Base-by-base conservation (phyloP, 1,140 invertebrate species). In the Sycophaga agraensis region DNA sequence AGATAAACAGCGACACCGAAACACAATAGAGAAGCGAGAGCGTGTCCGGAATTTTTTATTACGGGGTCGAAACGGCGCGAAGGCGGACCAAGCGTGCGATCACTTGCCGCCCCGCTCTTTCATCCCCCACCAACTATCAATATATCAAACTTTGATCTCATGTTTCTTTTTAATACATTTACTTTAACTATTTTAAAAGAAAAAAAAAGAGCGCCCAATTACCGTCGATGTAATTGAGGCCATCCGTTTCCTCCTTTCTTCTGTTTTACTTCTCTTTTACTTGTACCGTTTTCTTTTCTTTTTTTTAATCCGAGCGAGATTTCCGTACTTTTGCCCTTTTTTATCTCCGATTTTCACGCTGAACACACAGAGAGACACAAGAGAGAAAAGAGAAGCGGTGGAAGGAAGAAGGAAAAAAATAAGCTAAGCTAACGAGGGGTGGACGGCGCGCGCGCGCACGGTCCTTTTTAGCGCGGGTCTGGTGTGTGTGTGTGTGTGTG, bases 141-240 rank as follows among this genome's bases (percentile, higher is more conserved):
- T 74, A n/a, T n/a, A 74, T 74, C 69, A 73, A 75, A 76, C 70
- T 68, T 75, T 76, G 74, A 76, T 76, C 74, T 76, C 74, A 76
- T 74, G 68, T 72, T 72, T 72, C 59, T 61, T 61, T 59, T 72
- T 70, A 71, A 72, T 74, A 76, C 68, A 68, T 68, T 71, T 73
- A 72, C 66, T 61, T 71, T 72, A 72, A 71, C 67, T 64, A 68
- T 72, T 69, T 6, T 31, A 31, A 31, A 6, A 6, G 28, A 6
- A 31, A 11, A 31, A 6, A 6, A 70, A 70, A 66, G 57, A 60
- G 58, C 61, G 56, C 71, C 65, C 49, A 66, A 26, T 42, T 51
- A 46, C 28, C 51, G 58, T 70, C 60, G 65, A 70, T 65, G 61
- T 67, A 61, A 61, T 65, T 70, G 70, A 68, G 50, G 63, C 50